Conservation (phyloP, 2,113 vertebrate species). For the Hemiprocne comata region DNA sequence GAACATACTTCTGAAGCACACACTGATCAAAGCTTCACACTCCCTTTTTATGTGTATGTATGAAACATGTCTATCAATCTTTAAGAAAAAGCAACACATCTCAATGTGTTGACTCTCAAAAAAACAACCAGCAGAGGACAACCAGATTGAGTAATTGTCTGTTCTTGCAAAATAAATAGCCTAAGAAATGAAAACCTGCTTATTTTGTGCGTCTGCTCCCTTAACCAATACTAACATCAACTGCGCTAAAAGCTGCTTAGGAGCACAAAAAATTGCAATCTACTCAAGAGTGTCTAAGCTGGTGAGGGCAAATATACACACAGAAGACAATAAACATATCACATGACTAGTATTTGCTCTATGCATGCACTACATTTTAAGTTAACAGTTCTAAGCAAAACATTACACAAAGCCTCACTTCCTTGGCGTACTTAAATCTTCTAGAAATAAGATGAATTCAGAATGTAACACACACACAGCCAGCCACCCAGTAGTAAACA, state of each 20-base stretch:
- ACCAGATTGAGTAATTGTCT: neutral
- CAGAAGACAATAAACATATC: neutral
- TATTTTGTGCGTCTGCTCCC: neutral
- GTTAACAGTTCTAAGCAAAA: neutral
- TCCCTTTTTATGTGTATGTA: neutral
- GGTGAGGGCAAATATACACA: neutral
- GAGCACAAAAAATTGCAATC: neutral
- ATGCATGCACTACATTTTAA: neutral
- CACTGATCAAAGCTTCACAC: neutral
- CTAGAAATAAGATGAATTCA: neutral
- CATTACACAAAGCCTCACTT: neutral
- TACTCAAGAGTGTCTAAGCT: neutral
- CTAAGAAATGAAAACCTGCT: neutral
- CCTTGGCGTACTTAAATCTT: neutral
- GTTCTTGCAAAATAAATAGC: constrained; percentile 2
- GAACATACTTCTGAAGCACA: neutral
- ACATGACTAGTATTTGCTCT: neutral
- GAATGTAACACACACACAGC: neutral
- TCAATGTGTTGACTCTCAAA: too few relatives aligned
- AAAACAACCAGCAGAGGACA: too few relatives aligned
- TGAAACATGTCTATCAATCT: neutral
- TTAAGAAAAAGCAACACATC: neutral
- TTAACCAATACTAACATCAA: neutral
- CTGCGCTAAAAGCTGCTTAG: neutral
- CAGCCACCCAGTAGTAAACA: neutral